These are phyloP conservation scores for Callopanchax toddi DNA, from an alignment of 2,113 vertebrate genomes.

Conservation along the genomic window DNA sequence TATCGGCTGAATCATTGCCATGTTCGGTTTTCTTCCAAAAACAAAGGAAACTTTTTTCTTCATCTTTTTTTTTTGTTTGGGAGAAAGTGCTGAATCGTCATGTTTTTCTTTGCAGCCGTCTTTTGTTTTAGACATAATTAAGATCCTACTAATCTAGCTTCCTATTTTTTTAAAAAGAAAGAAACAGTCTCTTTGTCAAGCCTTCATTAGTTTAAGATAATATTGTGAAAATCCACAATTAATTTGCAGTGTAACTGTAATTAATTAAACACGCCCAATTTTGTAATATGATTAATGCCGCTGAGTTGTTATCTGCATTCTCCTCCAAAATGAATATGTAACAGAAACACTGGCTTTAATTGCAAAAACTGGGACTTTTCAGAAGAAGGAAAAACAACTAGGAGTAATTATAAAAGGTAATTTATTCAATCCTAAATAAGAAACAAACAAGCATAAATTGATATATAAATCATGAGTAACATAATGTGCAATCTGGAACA, in stretches of 20 bases:
- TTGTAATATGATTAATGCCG: constrained; percentile 91
- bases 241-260: constrained; percentile 81
- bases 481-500: constrained; percentile 86
- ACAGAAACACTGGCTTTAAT: constrained; percentile 85
- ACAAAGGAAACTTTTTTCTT: constrained; percentile 81
- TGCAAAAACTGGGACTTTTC: constrained; percentile 76
- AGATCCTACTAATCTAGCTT: constrained; percentile 82
- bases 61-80: constrained; percentile 79
- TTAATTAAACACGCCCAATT: constrained; percentile 81
- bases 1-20: constrained; percentile 84
- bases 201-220: constrained; percentile 84
- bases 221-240: constrained; percentile 84
- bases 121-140: constrained; percentile 86
- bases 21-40: constrained; percentile 81
- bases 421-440: constrained; percentile 87
- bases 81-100: constrained; percentile 79
- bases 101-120: constrained; percentile 73
- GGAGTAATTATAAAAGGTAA: constrained; percentile 89
- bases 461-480: constrained; percentile 92
- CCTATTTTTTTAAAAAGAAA: constrained; percentile 58
- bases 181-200: constrained; percentile 77
- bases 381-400: constrained; percentile 59
- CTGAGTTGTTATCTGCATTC: constrained; percentile 87
- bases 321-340: constrained; percentile 85
- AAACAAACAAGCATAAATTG: constrained; percentile 98